phyloP scores from a whole-genome alignment of 23 tunicate genomes.

The Ciona savignyi region DNA sequence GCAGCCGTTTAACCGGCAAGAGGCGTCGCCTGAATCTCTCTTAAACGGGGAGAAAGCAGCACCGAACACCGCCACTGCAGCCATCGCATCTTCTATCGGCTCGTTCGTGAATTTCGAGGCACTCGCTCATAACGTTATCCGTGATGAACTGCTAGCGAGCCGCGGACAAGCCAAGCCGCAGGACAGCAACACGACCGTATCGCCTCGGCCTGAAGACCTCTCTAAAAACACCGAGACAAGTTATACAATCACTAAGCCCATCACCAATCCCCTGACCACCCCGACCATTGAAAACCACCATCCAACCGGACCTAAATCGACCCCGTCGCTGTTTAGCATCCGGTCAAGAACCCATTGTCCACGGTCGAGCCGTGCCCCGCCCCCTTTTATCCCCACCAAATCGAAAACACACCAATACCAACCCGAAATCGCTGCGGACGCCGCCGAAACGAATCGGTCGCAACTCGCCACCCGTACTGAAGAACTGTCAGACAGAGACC shows the following conservation, averaged over 20 bases:
- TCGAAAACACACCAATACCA: slow-evolving; percentile 19
- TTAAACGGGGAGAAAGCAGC: too few species aligned
- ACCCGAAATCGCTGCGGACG: not conserved
- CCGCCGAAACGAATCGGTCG: not conserved
- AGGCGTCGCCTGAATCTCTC: too few species aligned
- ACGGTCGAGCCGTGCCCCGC: slow-evolving; percentile 27
- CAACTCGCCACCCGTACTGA: too few species aligned
- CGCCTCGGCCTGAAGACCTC: too few species aligned
- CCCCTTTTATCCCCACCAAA: slow-evolving; percentile 44
- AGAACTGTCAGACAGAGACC: too few species aligned
- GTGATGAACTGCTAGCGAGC: slow-evolving; percentile 2
- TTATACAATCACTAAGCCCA: too few species aligned
- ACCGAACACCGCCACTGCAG: too few species aligned
- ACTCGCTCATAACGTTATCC: slow-evolving; percentile 29
- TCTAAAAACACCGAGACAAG: too few species aligned
- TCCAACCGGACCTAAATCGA: not conserved
- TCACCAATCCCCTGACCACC: too few species aligned
- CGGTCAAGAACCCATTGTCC: slow-evolving; percentile 38
- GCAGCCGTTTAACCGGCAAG: too few species aligned
- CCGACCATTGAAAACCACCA: not conserved
- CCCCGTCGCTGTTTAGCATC: not conserved
- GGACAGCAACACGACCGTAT: not conserved
- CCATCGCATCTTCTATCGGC: not conserved
- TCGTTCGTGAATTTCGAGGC: slow-evolving; percentile 25
- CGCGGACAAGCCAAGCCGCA: not conserved